Evolutionary conservation across 2,797 vertebrate species (phyloP), one percentile per base, ranked within the genome.

Genomic region (Chrysocyon brachyurus): DNA sequence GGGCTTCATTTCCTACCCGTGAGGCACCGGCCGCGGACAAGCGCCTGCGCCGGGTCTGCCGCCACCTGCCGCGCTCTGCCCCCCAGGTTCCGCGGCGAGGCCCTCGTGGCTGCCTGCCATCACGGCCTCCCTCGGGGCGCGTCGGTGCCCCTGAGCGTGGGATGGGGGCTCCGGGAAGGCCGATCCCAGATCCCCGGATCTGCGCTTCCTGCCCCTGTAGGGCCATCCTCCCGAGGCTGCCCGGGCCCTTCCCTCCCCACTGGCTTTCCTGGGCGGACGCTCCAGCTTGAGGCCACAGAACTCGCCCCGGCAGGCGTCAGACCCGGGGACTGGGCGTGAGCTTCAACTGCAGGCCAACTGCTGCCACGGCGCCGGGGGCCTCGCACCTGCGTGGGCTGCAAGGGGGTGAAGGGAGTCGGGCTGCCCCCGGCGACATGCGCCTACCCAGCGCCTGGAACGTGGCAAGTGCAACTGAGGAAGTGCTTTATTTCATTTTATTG

Each of bases 351-450:
- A 61, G 33, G 89, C n/a, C 59, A 24, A 4, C 66, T 22, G 33
- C 26, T 17, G n/a, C 64, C 52, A 33, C 1, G 40, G 40, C 40
- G 6, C 40, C 3, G 12, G 36, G 17, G 9, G 19, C 17, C 31
- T 3, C 54, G 28, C 26, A 28, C 61, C 6, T 0, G 46, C 66
- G 33, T 33, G n/a, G n/a, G n/a, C n/a, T 33, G 4, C 66, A 19
- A 19, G 66, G 11, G 66, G 8, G 21, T 19, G 64, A 17, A 10
- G 8, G 66, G 8, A n/a, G 17, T 4, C 9, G 66, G 66, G 66
- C 66, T 33, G n/a, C 9, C 57, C 77, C 28, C 1, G 1, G 3
- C 0, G 2, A 54, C 26, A 14, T 0, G 21, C 14, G 52, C 82
- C 66, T 10, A 22, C 46, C 6, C 10, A 19, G 49, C 54, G 36